Conservation (phyloP, 1,140 invertebrate genomes). For the Mactra quadrangularis region DNA sequence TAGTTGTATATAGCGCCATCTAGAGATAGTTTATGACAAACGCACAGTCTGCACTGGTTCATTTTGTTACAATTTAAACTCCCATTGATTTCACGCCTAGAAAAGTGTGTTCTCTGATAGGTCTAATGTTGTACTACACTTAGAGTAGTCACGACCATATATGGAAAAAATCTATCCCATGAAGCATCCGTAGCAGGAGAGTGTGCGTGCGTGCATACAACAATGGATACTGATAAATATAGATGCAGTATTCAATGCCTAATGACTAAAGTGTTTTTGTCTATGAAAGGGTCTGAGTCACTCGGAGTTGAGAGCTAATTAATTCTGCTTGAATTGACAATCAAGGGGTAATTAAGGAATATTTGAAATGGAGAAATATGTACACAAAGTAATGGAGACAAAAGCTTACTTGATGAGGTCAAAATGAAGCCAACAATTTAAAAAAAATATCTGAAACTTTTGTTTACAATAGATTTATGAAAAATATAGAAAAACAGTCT, state of each 20-base stretch:
- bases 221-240: slow-evolving; percentile 59
- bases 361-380: too few relatives aligned
- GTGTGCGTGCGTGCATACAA: slow-evolving; percentile 34
- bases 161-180: slow-evolving; percentile 58
- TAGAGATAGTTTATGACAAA: slow-evolving; percentile 28
- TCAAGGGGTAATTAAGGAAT: too few relatives aligned
- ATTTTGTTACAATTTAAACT: slow-evolving; percentile 56
- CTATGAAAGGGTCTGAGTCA: slow-evolving; percentile 47
- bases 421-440: too few relatives aligned
- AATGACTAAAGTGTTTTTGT: slow-evolving; percentile 54
- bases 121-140: slow-evolving; percentile 15
- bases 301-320: slow-evolving; percentile 31
- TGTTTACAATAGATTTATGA: too few relatives aligned
- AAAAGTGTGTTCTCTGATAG: slow-evolving; percentile 13
- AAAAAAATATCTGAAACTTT: too few relatives aligned
- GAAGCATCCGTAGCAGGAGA: slow-evolving; percentile 29
- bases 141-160: slow-evolving; percentile 57
- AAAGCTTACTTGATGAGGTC: too few relatives aligned
- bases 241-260: slow-evolving; percentile 22
- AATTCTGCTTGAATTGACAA: slow-evolving; percentile 8
- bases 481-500: too few relatives aligned
- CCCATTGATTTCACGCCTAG: slow-evolving; percentile 59
- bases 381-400: too few relatives aligned
- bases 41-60: not conserved
- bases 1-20: slow-evolving; percentile 27